Base-by-base conservation (phyloP, 1,140 invertebrate species). In the Aphelenchoides fujianensis region DNA sequence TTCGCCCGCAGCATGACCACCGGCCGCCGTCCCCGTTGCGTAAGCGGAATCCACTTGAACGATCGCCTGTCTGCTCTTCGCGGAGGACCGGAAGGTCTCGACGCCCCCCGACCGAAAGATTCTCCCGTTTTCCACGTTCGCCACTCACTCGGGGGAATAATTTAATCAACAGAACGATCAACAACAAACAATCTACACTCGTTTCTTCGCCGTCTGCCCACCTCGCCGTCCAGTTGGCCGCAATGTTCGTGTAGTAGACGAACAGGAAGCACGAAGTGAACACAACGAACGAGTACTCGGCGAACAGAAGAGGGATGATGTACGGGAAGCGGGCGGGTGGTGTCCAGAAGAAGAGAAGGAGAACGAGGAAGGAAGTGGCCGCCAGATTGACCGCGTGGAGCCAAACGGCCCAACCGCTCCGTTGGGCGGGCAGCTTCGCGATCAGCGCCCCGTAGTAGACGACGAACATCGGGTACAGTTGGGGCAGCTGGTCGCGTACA, bases 391-490 rank as follows among this genome's bases (percentile, higher is more conserved):
- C 34, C 5, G 23, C 5, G 23, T 59, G 55, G 23, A 59, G 34
- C 7, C 12, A 5, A 5, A 30, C 34, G 27, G 23, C 5, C 5
- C 12, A 30, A 5, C 5, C 12, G 28, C 5, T 59, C 5, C 5
- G 5, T 16, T 23, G 5, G 7, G 5, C 7, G 7, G 19, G 5
- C 55, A 59, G 55, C 23, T 59, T 59, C 27, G 34, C 28, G 5
- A 59, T 5, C 5, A 59, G 5, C 31, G 68, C 34, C n/a, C 59
- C 31, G 32, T 70, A 37, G 32, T 73, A 73, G 28, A 53, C 3
- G 3, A 79, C 27, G 37, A 79, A 79, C 2, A 81, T 28, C 5
- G 75, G 61, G 12, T 81, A 61, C n/a, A 79, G 59, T 61, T 77
- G 67, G 7, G 79, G 48, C 2, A 73, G 69, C 12, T 66, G 67